These are phyloP conservation scores for Saguinus imperator DNA, from an alignment of 2,113 vertebrate genomes.

Conservation along the genomic window DNA sequence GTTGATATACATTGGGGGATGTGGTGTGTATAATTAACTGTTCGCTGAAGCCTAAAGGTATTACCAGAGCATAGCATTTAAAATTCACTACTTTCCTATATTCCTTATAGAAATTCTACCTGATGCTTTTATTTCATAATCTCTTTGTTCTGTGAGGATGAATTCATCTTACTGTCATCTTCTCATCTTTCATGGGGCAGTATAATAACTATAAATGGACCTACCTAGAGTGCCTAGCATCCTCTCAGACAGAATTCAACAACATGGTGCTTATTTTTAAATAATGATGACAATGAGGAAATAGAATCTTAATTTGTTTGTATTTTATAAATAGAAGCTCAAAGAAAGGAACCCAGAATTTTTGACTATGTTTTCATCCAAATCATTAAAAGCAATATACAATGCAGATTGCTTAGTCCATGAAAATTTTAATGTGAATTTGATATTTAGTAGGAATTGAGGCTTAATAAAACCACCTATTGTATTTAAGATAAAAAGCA, in stretches of 20 bases:
- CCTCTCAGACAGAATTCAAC: constrained; percentile 32
- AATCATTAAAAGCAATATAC: background rate
- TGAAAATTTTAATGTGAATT: constrained; percentile 43
- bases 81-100: background rate
- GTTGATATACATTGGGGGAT: background rate
- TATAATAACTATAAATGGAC: background rate
- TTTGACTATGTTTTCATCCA: constrained; percentile 53
- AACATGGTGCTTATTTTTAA: constrained; percentile 7
- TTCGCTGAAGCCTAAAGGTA: background rate
- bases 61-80: background rate
- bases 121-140: constrained; percentile 21
- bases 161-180: constrained; percentile 42
- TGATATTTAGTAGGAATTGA: constrained; percentile 51
- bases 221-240: background rate
- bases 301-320: constrained; percentile 37
- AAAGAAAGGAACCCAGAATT: constrained; percentile 54
- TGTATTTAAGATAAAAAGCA: constrained; percentile 56
- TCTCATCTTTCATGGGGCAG: background rate
- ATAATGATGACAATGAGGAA: constrained; percentile 11
- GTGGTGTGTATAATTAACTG: background rate
- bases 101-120: constrained; percentile 17
- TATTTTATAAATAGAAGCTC: constrained; percentile 72
- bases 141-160: background rate
- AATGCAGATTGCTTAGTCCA: constrained; percentile 22
- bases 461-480: constrained; percentile 57